Percentiles rank a stretch among this genome's conserved stretches.
phyloP scores from a whole-genome alignment of 2,888 invertebrate species.

The Microplitis deprimator region DNA sequence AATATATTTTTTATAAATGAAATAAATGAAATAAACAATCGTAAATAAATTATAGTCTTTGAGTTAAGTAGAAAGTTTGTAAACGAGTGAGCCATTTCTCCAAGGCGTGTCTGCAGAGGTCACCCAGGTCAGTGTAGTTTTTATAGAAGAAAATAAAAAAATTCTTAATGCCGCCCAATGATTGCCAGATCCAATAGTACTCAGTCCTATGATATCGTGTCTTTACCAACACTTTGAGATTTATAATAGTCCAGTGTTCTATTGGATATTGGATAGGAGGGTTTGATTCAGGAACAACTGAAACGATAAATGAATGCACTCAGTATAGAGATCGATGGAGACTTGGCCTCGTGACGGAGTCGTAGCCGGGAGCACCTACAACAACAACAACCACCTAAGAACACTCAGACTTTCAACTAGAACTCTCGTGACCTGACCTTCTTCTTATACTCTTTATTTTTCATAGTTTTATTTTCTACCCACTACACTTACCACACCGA shows the following conservation, averaged over 20 bases:
- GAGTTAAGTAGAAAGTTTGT: background rate
- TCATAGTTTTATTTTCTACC: constrained; percentile 2
- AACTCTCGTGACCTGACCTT: constrained; percentile 53
- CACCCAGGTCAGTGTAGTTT: background rate
- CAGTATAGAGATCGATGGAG: constrained; percentile 27
- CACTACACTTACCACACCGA: background rate
- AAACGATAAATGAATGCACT: constrained; percentile 18
- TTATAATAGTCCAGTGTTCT: background rate
- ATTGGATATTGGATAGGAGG: too few relatives aligned
- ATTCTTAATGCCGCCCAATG: background rate
- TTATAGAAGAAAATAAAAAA: background rate
- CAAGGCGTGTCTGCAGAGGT: background rate
- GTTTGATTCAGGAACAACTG: background rate
- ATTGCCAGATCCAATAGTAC: background rate
- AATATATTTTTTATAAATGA: background rate
- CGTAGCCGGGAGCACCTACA: constrained; percentile 25
- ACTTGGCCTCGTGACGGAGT: constrained; percentile 35
- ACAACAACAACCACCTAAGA: background rate
- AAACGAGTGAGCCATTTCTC: background rate
- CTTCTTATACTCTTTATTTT: constrained; percentile 44
- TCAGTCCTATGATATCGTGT: background rate
- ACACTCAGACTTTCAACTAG: constrained; percentile 35
- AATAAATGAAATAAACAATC: background rate
- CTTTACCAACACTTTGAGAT: background rate
- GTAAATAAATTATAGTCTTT: background rate